Base-by-base conservation (phyloP, 2,113 vertebrate species). In the Tragelaphus strepsiceros region DNA sequence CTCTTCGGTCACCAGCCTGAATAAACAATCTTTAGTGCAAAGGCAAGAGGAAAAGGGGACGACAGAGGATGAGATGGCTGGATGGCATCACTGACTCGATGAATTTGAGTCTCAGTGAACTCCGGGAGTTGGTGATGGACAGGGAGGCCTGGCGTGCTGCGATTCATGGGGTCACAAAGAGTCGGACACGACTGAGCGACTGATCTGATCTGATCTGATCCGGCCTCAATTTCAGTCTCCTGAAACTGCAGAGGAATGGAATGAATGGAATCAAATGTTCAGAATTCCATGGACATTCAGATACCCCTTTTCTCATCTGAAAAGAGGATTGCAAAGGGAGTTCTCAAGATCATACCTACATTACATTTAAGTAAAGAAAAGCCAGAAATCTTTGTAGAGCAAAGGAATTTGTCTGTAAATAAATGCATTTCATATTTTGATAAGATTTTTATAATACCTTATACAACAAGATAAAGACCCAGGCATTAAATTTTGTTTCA, bases 161-260 rank as follows among this genome's bases (percentile, higher is more conserved):
- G 43, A 43, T 43, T 5, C 43, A 43, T 43, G 43, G 43, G 43
- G 43, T 43, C 43, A 5, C 43, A 43, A 43, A 43, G 43, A 43
- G 43, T 43, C 43, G 5, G 43, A 43, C 43, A 43, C 43, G 43
- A 43, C 43, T 43, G 43, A 43, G 43, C 43, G 43, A 43, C 43
- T 43, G 43, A 43, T 43, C 43, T 43, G 43, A 43, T 43, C 43
- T 43, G 43, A 43, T 43, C 43, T 43, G 43, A 6, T 43, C 24
- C 16, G 2, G 2, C 13, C 26, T 19, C 39, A 3, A 11, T 28
- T 32, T 16, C 10, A 8, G 0, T 4, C 17, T 3, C 61, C 84
- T 28, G 9, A 24, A 11, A 32, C n/a, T 7, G 14, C 30, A 58
- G 49, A 85, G 1, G 2, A 19, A 58, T 7, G 30, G 2, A 10